phyloP scores from a whole-genome alignment of 1,140 invertebrate species.

The Trachymyrmex septentrionalis region DNA sequence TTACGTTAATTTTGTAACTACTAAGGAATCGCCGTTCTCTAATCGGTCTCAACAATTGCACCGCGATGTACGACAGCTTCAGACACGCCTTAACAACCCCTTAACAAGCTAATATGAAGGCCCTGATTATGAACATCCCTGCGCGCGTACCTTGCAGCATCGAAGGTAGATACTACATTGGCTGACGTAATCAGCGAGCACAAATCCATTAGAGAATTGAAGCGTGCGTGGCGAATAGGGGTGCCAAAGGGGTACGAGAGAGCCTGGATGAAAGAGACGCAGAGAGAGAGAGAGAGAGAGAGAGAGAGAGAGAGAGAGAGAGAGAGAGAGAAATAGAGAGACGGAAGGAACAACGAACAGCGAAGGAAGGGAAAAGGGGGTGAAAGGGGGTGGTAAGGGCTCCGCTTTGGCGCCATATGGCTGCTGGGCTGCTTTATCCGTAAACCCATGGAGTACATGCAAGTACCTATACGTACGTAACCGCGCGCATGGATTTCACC shows the following conservation, averaged over 20 bases:
- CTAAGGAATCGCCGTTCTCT: constrained; percentile 24
- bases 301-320: background rate
- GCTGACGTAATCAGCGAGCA: constrained; percentile 70
- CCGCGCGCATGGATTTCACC: constrained; percentile 36
- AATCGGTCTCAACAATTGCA: background rate
- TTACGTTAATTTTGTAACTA: constrained; percentile 33
- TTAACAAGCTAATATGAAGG: constrained; percentile 71
- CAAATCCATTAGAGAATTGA: constrained; percentile 79
- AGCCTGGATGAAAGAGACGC: constrained; percentile 38
- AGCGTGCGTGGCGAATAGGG: constrained; percentile 36
- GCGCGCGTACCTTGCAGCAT: constrained; percentile 47
- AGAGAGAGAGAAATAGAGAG: background rate
- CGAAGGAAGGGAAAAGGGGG: constrained; percentile 52
- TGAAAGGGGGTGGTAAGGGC: constrained; percentile 69
- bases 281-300: background rate
- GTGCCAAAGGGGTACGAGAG: constrained; percentile 28
- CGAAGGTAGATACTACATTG: constrained; percentile 45
- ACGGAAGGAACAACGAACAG: constrained; percentile 28
- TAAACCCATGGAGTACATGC: constrained; percentile 58
- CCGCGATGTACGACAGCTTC: constrained; percentile 62
- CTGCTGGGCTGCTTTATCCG: constrained; percentile 73
- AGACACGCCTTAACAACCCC: constrained; percentile 68
- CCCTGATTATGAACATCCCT: constrained; percentile 70
- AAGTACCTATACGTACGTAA: constrained; percentile 67
- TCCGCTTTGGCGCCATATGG: constrained; percentile 76